Evolutionary conservation across 2,888 invertebrate species (phyloP), one percentile per base, ranked within the genome.

Genomic region (Orthosia incerta): DNA sequence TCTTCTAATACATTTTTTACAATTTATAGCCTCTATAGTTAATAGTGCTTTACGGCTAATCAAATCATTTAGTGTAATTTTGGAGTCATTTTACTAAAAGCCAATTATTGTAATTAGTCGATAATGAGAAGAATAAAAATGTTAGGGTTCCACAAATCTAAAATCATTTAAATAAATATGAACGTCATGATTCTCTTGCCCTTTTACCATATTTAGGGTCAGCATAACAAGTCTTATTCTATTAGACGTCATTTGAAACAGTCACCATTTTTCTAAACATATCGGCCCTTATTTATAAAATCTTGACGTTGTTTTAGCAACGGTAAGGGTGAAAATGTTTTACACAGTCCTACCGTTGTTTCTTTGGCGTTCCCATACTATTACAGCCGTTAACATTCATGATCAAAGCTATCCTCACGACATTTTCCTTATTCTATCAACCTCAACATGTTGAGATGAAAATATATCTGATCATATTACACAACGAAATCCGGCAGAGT

Each of bases 31-130:
- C 20, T 55, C 46, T 15, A 31, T 7, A 3, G 12, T 31, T n/a
- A 20, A 2, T 48, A 12, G 11, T 56, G 11, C 45, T 53, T 45
- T 39, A 57, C 5, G 11, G 18, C 31, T 65, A 71, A 83, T 82
- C 45, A 80, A 62, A 71, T 73, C 20, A 73, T 82, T 75, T 68
- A 39, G 51, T 68, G 53, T 74, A 50, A 83, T 80, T 81, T 62
- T 16, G 23, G 16, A 51, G 72, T 76, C 62, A 78, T 68, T 63
- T 57, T 18, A 74, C 45, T 69, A 71, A 68, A 56, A 20, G 20
- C 12, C 71, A 66, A 72, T 84, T 80, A 70, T 31, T 51, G 61
- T 71, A 83, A 84, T 83, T 78, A 62, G 66, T 20, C 18, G 18
- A 66, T 76, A 70, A 83, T 80, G 23, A 63, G 31, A 56, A 66